A percentile compares a stretch with the other conserved stretches of the same genome.
These are phyloP conservation scores for Pinna nobilis DNA, from an alignment of 1,140 invertebrate species.

Conservation along the genomic window DNA sequence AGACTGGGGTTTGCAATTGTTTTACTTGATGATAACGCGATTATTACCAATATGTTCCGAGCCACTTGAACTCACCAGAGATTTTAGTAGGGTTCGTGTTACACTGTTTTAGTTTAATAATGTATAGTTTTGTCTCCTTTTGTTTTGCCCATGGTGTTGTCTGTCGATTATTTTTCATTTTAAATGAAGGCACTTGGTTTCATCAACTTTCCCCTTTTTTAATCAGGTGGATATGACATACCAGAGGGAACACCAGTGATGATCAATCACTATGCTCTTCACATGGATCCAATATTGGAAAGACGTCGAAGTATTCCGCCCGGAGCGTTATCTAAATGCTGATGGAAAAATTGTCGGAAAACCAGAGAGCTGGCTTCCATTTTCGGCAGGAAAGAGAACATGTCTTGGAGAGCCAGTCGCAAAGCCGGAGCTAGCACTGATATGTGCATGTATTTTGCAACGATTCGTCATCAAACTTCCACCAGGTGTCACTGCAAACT, in stretches of 20 bases:
- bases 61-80: too few relatives aligned
- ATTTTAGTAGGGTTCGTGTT: too few relatives aligned
- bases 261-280: constrained; percentile 84
- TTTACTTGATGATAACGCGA: too few relatives aligned
- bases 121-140: too few relatives aligned
- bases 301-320: constrained; percentile 79
- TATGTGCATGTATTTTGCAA: constrained; percentile 38
- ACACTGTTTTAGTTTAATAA: too few relatives aligned
- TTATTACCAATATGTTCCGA: too few relatives aligned
- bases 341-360: constrained; percentile 46
- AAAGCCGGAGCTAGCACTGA: constrained; percentile 37
- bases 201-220: background rate
- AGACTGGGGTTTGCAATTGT: too few relatives aligned
- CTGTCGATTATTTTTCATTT: too few relatives aligned
- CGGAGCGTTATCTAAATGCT: constrained; percentile 77
- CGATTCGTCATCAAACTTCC: constrained; percentile 31
- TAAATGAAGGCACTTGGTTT: too few relatives aligned
- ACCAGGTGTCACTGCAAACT: background rate
- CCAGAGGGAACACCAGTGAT: constrained; percentile 87
- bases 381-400: constrained; percentile 27
- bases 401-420: constrained; percentile 44
- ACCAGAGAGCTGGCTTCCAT: constrained; percentile 32
- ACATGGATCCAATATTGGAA: constrained; percentile 64
- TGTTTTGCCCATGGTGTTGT: too few relatives aligned
- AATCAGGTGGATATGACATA: constrained; percentile 76